These are phyloP conservation scores for Argyresthia albistria DNA, from an alignment of 2,888 invertebrate species.

Conservation along the genomic window DNA sequence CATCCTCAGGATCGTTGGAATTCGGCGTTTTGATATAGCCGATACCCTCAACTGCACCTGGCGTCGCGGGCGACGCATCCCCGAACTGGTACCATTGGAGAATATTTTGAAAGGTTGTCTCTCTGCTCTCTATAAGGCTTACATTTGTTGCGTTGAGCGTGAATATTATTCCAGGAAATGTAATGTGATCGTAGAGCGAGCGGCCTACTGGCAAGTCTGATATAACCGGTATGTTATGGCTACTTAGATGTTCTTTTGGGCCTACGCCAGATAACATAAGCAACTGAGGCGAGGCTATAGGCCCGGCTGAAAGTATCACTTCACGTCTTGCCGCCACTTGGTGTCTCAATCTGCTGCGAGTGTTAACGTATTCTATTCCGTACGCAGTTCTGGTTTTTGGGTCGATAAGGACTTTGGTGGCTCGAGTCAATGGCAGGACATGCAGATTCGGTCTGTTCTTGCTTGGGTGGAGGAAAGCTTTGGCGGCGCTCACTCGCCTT, in stretches of 20 bases:
- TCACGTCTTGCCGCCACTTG: conserved; percentile 73
- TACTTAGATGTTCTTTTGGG: conserved; percentile 68
- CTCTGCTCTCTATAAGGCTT: conserved; percentile 30
- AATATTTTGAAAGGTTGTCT: conserved; percentile 21
- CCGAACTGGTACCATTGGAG: conserved; percentile 36
- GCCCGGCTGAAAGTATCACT: conserved; percentile 82
- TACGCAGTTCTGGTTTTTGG: conserved; percentile 50
- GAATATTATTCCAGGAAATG: conserved; percentile 79
- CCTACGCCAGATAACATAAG: conserved; percentile 85
- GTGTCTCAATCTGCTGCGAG: conserved; percentile 40
- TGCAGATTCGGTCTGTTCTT: conserved; percentile 69
- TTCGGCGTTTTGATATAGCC: conserved; percentile 75
- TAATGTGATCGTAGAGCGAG: conserved; percentile 75
- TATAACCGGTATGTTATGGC: conserved; percentile 67
- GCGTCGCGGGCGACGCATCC: conserved; percentile 56
- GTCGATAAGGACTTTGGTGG: conserved; percentile 69
- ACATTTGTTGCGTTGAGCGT: conserved; percentile 46
- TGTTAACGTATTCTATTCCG: conserved; percentile 71
- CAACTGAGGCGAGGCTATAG: conserved; percentile 86
- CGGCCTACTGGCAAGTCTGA: conserved; percentile 75
- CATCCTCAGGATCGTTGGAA: conserved; percentile 52
- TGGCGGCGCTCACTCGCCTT: conserved; percentile 70
- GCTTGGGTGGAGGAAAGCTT: conserved; percentile 71
- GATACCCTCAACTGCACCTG: conserved; percentile 75
- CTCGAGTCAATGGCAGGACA: conserved; percentile 66